Conservation (phyloP, 1,140 invertebrate genomes). For the Carposina sasakii region DNA sequence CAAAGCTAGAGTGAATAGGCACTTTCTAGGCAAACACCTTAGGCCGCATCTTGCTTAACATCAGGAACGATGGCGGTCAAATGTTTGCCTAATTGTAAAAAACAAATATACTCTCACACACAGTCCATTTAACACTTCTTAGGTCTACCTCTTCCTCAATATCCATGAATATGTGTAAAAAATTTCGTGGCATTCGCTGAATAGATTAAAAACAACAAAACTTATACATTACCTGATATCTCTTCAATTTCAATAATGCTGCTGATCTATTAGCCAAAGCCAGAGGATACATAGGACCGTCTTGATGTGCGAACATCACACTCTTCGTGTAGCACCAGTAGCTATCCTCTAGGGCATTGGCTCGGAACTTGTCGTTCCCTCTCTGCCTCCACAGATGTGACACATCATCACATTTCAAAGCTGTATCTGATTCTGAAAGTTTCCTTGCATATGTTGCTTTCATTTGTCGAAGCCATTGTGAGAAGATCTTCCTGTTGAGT, state of each 20-base stretch:
- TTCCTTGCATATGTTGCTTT: constrained; percentile 38
- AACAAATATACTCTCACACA: too few species aligned
- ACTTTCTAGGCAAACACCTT: too few species aligned
- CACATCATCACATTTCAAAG: constrained; percentile 49
- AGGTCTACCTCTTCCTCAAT: too few species aligned
- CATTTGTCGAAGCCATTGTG: constrained; percentile 56
- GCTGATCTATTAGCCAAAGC: constrained; percentile 60
- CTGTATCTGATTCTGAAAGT: constrained; percentile 40
- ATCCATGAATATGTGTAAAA: too few species aligned
- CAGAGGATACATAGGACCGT: constrained; percentile 45
- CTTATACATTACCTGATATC: constrained; percentile 38
- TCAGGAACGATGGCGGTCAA: too few species aligned
- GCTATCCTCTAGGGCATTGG: constrained; percentile 41
- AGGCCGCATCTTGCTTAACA: too few species aligned
- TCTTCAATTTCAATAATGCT: constrained; percentile 44
- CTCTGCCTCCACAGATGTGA: constrained; percentile 46
- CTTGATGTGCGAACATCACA: constrained; percentile 46
- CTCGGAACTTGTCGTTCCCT: constrained; percentile 53
- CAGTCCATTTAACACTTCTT: too few species aligned
- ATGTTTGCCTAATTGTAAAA: too few species aligned
- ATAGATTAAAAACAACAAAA: too few species aligned
- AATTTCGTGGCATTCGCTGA: too few species aligned
- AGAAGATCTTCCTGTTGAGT: constrained; percentile 48
- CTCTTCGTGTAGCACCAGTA: constrained; percentile 52
- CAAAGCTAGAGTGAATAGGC: too few species aligned